Base-by-base conservation (phyloP, 2,113 vertebrate genomes). In the Orientallactaga bullata region DNA sequence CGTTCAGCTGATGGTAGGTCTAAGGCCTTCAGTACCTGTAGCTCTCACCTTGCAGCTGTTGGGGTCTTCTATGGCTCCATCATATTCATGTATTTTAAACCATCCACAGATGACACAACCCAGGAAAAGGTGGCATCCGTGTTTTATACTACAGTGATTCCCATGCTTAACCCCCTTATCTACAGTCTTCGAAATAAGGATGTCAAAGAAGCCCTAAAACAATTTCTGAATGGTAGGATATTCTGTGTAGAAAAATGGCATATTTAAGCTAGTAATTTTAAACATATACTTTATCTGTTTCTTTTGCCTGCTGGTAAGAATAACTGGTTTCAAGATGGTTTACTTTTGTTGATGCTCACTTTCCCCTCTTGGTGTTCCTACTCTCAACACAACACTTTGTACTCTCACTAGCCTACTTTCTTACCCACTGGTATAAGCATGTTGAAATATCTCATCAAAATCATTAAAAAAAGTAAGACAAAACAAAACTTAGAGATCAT, bases 141-240 rank as follows among this genome's bases (percentile, higher is more conserved):
- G 28, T 96, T 96, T 90, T 97, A 97, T 28, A 96, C 94, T 5
- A 95, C 93, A 18, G 88, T 97, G 68, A 97, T 96, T 51, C 96
- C 96, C 37, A 96, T 96, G 84, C 71, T 97, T 28, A 97, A 97
- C 51, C 95, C 96, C 15, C 24, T 97, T 2, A 97, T 97, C 77
- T 96, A 97, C 2, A 97, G 97, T 39, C 85, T 97, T 17, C 96
- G 94, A 28, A 97, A 97, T 69, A 97, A 97, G 30, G 97, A 97
- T 35, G 96, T 97, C 47, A 97, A 97, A 93, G 94, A 92, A 68
- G 89, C 95, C 28, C 63, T 96, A 5, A 79, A 91, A n/a, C 95
- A 90, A 63, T 4, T 76, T 23, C 20, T 95, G 30, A 91, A 69
- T 28, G 7, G 65, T 68, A 30, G 69, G 26, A 39, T 63, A 37